Evolutionary conservation across 1,140 invertebrate species (phyloP), one percentile per base, ranked within the genome.

Genomic region (Drosophila santomea): DNA sequence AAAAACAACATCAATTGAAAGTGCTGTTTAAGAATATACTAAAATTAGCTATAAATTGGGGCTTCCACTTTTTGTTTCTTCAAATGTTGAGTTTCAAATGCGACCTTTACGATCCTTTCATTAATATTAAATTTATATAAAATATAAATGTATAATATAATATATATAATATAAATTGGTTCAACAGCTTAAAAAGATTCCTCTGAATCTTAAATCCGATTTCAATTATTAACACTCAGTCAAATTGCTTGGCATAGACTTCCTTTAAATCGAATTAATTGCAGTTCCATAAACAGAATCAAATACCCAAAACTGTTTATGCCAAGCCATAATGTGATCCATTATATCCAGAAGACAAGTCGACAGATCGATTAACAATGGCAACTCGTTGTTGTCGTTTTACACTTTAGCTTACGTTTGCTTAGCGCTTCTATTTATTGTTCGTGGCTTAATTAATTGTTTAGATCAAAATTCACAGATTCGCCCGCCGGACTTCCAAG

Each of bases 401-500:
- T 44, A 63, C 15, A 71, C 15, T 59, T 48, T 35, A 54, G 39
- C 54, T 80, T 57, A 71, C 28, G 56, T 32, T 81, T 47, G 44
- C 63, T 74, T 85, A 81, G 51, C 78, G 60, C 74, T 62, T 78
- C 47, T 88, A 86, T 86, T 79, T 85, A 74, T 81, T 77, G 47
- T 63, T 75, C 55, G 62, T 48, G 38, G 47, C 80, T 82, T 82
- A 83, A 89, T 74, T 88, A 73, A 79, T 86, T 77, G 67, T 77
- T 89, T 67, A 89, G 63, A 83, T 83, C 72, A 82, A 85, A 86
- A 61, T 86, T 82, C 79, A 88, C 75, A 79, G 78, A 66, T 85
- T 84, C 61, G 59, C 56, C 52, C 60, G 63, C 23, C 59, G 52
- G 50, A 44, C 48, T 59, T 36, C 62, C 36, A 61, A 47, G 39